These are phyloP conservation scores for Andrena bucephala DNA, from an alignment of 2,888 invertebrate species.

Conservation along the genomic window DNA sequence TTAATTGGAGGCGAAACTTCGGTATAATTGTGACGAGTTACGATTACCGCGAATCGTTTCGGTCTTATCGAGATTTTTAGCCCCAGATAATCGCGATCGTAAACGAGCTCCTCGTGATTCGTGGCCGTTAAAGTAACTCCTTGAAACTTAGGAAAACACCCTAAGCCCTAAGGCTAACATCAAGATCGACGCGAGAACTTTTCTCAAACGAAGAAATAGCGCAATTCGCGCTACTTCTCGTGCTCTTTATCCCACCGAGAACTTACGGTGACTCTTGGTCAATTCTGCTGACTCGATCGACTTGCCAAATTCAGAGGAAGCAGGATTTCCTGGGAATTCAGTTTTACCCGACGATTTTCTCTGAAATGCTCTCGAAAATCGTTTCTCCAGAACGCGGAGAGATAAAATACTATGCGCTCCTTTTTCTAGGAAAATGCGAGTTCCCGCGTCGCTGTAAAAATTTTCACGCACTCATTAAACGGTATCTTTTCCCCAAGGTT, in stretches of 20 bases:
- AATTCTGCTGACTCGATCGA: background rate
- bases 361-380: too few species aligned
- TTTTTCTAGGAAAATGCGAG: background rate
- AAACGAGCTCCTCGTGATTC: slow-evolving; percentile 26
- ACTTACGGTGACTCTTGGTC: background rate
- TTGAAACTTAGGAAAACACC: slow-evolving; percentile 13
- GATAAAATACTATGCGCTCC: too few species aligned
- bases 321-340: too few species aligned
- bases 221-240: background rate
- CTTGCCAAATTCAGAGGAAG: too few species aligned
- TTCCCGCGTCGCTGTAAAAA: background rate
- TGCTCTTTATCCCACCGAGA: background rate
- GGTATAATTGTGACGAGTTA: background rate
- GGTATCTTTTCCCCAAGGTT: background rate
- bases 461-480: slow-evolving; percentile 27
- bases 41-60: too few species aligned
- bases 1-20: background rate
- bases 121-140: slow-evolving; percentile 15
- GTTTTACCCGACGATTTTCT: too few species aligned
- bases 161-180: background rate
- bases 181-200: slow-evolving; percentile 9
- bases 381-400: too few species aligned
- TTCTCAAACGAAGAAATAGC: background rate
- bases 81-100: slow-evolving; percentile 3
- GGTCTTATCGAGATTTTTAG: background rate